Conservation (phyloP, 2,113 vertebrate genomes). For the Stictonetta naevosa region DNA sequence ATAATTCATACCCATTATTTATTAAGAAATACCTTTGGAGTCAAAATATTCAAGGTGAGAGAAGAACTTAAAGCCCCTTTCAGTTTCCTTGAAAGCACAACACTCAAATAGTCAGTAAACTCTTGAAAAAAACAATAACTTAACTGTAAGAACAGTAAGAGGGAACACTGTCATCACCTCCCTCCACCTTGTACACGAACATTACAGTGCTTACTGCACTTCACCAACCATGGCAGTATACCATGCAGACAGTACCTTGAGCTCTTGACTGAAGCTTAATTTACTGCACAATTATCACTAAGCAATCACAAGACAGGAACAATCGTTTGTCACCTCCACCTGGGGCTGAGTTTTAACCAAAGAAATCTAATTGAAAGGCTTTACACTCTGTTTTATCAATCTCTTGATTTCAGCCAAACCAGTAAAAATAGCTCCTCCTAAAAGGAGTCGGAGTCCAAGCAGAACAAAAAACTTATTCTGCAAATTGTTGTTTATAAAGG, state of each 20-base stretch:
- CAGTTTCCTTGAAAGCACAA: not conserved
- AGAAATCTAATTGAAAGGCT: conserved; percentile 34
- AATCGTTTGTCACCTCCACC: conserved; percentile 12
- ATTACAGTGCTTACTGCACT: not conserved
- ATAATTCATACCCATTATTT: not conserved
- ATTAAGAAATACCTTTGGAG: not conserved
- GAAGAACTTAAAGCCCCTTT: not conserved
- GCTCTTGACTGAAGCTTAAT: not conserved
- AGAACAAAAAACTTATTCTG: not conserved
- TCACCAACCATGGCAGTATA: not conserved
- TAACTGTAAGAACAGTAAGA: not conserved
- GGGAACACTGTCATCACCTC: not conserved
- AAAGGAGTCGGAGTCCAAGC: not conserved
- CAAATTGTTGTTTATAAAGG: not conserved
- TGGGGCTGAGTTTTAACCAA: conserved; percentile 24
- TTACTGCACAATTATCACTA: conserved; percentile 27
- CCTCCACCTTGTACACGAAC: not conserved
- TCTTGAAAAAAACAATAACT: not conserved
- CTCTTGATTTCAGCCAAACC: conserved; percentile 8
- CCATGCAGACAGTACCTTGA: not conserved
- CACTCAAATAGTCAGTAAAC: not conserved
- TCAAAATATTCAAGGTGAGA: not conserved
- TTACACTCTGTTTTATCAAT: conserved; percentile 16
- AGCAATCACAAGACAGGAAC: conserved; percentile 21
- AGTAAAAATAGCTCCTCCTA: not conserved